Evolutionary conservation across 53 echinoderm and acorn worm genomes (phyloP).

Genomic region (Hippasteria phrygiana): DNA sequence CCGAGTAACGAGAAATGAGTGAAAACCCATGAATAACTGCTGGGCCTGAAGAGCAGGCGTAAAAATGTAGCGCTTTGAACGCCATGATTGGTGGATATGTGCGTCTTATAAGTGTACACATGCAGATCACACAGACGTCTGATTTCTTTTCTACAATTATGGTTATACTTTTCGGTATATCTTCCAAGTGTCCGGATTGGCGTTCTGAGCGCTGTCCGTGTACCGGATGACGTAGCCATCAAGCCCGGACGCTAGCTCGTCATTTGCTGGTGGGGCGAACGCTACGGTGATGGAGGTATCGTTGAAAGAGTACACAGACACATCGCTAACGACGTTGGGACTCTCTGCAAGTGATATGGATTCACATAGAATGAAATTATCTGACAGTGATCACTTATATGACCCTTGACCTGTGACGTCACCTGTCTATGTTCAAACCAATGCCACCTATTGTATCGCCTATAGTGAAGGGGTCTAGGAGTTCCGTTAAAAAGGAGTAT

Average conservation of each 20-base stretch:
- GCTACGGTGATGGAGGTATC: slow-evolving; percentile 84
- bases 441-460: no score
- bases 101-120: background rate
- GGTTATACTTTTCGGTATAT: slow-evolving; percentile 77
- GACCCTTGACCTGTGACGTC: no score
- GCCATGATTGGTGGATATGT: no score
- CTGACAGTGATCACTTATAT: no score
- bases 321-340: slow-evolving; percentile 92
- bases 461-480: no score
- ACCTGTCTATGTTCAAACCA: background rate
- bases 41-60: no score
- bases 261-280: slow-evolving; percentile 87
- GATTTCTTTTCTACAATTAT: no score
- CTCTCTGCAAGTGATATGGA: slow-evolving; percentile 59
- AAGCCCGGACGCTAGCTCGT: slow-evolving; percentile 64
- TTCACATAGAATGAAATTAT: no score
- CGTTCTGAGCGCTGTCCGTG: slow-evolving; percentile 72
- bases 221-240: slow-evolving; percentile 95
- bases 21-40: no score
- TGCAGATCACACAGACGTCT: background rate
- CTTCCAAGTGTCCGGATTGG: slow-evolving; percentile 69
- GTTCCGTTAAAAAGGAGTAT: no score
- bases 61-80: no score
- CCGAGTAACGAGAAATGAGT: no score
- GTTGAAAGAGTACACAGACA: slow-evolving; percentile 85